Evolutionary conservation across 2,888 invertebrate species (phyloP).

Genomic region (Mechanitis messenoides): DNA sequence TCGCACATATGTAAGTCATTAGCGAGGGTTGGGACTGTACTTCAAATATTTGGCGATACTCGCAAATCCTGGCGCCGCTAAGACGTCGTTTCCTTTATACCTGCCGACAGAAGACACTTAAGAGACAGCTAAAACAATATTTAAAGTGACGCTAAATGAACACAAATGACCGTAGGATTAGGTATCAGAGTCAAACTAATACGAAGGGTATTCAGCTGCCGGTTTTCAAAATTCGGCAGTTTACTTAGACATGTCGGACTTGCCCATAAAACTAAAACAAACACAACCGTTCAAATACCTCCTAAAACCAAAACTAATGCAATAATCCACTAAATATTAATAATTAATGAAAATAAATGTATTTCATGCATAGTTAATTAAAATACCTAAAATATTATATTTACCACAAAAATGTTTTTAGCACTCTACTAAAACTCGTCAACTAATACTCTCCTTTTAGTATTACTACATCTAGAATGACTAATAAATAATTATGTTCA

Average conservation of each 20-base stretch:
- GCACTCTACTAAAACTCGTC: no score
- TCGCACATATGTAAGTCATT: conserved; percentile 69
- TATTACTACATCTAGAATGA: no score
- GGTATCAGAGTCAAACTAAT: conserved; percentile 38
- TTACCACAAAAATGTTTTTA: no score
- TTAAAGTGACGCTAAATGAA: conserved; percentile 62
- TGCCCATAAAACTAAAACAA: conserved; percentile 13
- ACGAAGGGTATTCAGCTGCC: conserved; percentile 30
- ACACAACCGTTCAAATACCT: conserved; percentile 6
- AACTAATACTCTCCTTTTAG: no score
- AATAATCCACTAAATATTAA: neutral
- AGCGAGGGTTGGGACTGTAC: conserved; percentile 52
- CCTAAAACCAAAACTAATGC: neutral
- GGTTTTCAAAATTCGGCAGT: conserved; percentile 18
- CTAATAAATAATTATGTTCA: no score
- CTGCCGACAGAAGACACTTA: no score
- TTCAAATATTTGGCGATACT: conserved; percentile 69
- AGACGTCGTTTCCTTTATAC: conserved; percentile 33
- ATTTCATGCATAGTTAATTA: no score
- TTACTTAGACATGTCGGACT: conserved; percentile 11
- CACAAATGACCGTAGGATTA: conserved; percentile 73
- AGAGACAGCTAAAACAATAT: conserved; percentile 66
- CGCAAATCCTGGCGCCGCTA: conserved; percentile 66
- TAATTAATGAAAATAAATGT: neutral
- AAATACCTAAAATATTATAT: no score